phyloP scores from a whole-genome alignment of 1,140 invertebrate species.

The Cydia splendana region DNA sequence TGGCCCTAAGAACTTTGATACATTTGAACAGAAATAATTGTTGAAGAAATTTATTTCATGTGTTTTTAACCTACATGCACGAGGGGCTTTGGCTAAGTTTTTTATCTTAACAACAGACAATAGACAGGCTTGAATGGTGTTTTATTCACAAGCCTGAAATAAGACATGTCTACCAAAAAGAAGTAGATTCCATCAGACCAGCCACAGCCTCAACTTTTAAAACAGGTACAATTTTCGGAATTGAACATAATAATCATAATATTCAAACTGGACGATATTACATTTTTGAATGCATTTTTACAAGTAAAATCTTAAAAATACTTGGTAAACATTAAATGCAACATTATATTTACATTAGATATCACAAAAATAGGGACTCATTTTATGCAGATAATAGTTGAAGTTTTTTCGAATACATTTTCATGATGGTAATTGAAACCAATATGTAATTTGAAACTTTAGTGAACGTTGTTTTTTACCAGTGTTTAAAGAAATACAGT shows the following conservation, averaged over 20 bases:
- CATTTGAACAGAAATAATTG: too few relatives aligned
- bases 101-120: too few relatives aligned
- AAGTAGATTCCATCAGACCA: constrained; percentile 86
- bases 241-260: not conserved
- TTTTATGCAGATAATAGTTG: not conserved
- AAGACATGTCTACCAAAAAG: not conserved
- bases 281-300: constrained; percentile 29
- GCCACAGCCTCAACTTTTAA: constrained; percentile 34
- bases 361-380: constrained; percentile 28
- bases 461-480: not conserved
- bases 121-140: too few relatives aligned
- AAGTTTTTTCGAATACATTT: not conserved
- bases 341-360: constrained; percentile 22
- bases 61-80: too few relatives aligned
- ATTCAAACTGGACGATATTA: constrained; percentile 23
- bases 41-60: too few relatives aligned
- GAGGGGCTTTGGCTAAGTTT: too few relatives aligned
- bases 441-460: not conserved
- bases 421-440: too few relatives aligned
- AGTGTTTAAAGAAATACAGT: not conserved
- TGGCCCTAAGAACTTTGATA: too few relatives aligned
- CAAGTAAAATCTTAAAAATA: constrained; percentile 19
- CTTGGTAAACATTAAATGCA: constrained; percentile 22
- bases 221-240: constrained; percentile 17
- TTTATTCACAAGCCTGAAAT: too few relatives aligned